Conservation (phyloP, 2,888 invertebrate genomes). For the Seira sanloemensis region DNA sequence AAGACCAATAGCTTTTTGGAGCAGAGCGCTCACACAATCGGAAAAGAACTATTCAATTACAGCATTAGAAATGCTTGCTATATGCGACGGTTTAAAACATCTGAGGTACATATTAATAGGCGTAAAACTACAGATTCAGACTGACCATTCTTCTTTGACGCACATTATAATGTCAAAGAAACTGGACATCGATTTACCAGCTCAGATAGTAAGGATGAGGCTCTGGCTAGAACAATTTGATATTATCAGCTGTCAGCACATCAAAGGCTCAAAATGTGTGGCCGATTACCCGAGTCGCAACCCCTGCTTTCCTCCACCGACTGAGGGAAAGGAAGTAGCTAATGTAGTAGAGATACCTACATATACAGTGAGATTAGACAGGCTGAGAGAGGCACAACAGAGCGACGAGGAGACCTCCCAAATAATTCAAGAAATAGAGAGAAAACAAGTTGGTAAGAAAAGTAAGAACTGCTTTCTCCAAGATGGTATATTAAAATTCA, state of each 20-base stretch:
- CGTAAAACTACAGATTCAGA: not conserved
- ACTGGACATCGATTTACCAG: not conserved
- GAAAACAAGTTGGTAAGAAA: not conserved
- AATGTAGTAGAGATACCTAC: not conserved
- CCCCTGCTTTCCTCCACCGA: not conserved
- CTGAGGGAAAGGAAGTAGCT: not conserved
- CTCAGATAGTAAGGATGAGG: conserved; percentile 3
- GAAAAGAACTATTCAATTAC: conserved; percentile 13
- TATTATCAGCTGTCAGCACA: not conserved
- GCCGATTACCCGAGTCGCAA: not conserved
- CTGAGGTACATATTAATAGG: not conserved
- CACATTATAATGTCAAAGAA: not conserved
- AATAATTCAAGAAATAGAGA: not conserved
- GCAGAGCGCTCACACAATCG: not conserved
- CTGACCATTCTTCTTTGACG: conserved; percentile 5
- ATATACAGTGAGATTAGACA: not conserved
- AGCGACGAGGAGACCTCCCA: not conserved
- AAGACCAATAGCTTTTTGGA: not conserved
- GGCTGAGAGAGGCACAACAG: not conserved
- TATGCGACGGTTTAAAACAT: not conserved
- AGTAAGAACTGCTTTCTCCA: not conserved
- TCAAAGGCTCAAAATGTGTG: not conserved
- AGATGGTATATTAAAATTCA: conserved; percentile 3
- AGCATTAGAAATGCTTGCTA: not conserved
- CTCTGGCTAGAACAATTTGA: conserved; percentile 5